Evolutionary conservation across 2,113 vertebrate genomes (phyloP), one percentile per base, ranked within the genome.

Genomic region (Phoxinus phoxinus): DNA sequence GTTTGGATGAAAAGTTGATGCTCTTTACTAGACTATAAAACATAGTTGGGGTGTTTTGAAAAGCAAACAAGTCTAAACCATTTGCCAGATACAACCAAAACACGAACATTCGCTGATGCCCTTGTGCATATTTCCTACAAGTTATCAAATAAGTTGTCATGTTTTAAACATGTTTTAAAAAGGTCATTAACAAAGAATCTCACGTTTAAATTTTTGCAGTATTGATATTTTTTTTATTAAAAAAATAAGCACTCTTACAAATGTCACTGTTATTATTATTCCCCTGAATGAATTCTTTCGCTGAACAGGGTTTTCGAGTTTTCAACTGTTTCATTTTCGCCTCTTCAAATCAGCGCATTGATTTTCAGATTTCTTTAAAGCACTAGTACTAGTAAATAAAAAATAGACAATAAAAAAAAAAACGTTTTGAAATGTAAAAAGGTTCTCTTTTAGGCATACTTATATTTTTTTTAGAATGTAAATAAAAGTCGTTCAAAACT

Each of bases 1-100:
- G 91, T 0, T 80, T 84, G 84, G 63, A 86, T 30, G 74, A 74
- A 73, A 58, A 86, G 75, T 74, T 77, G 3, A 11, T 63, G 78
- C 37, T 46, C 1, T 80, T 81, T 81, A 80, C 37, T 27, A 81
- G n/a, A 81, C 37, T 17, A 3, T 80, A 46, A 63, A 61, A 44
- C 56, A 80, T 37, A 63, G 56, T 63, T 12, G 77, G 35, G 13
- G 0, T 44, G 56, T 79, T 37, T 15, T 44, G 35, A 19, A 44
- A 79, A 27, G 15, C 56, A 61, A 44, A 44, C 74, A 19, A 48
- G 71, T 27, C 13, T 51, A 15, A 27, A 19, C 2, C 35, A 41
- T 23, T 41, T 5, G 30, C 75, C 51, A 2, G 17, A 15, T n/a
- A 2, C 35, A 37, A 17, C 76, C 53, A 32, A 58, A 58, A 56